Percentiles rank a stretch among this genome's conserved stretches.
Conservation (phyloP, 2,888 invertebrate genomes). For the Mayetiola destructor region DNA sequence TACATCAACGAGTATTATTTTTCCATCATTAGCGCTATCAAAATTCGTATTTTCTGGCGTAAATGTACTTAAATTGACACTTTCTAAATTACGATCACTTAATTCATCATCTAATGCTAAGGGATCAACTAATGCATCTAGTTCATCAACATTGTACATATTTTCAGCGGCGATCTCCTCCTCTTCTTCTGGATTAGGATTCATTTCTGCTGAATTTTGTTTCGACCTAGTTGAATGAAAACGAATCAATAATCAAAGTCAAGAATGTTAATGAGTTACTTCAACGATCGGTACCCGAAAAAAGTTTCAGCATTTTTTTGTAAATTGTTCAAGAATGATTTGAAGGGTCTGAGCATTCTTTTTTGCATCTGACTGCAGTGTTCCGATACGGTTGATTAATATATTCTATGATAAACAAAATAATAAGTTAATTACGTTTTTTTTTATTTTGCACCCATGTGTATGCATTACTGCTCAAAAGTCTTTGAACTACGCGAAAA, state of each 20-base stretch:
- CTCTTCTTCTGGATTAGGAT: constrained; percentile 7
- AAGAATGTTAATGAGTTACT: not conserved
- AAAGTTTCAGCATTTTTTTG: constrained; percentile 33
- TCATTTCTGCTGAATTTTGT: not conserved
- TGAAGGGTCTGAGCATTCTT: constrained; percentile 32
- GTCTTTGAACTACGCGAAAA: too few species aligned
- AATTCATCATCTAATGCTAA: constrained; percentile 31
- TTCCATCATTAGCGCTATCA: constrained; percentile 17
- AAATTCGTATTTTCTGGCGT: not conserved
- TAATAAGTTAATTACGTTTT: too few species aligned
- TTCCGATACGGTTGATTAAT: constrained; percentile 6
- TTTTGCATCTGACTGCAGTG: not conserved
- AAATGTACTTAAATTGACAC: not conserved
- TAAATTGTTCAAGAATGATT: constrained; percentile 32
- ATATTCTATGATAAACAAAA: not conserved
- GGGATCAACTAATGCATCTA: constrained; percentile 30
- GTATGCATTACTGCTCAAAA: too few species aligned
- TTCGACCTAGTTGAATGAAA: not conserved
- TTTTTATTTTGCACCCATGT: too few species aligned
- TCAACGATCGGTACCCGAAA: constrained; percentile 24
- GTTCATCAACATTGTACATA: constrained; percentile 6
- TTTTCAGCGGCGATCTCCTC: not conserved
- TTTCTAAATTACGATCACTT: not conserved
- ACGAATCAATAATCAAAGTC: constrained; percentile 3
- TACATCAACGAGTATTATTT: constrained; percentile 21